Evolutionary conservation across 1,140 invertebrate species (phyloP).

Genomic region (Drosophila nasuta): DNA sequence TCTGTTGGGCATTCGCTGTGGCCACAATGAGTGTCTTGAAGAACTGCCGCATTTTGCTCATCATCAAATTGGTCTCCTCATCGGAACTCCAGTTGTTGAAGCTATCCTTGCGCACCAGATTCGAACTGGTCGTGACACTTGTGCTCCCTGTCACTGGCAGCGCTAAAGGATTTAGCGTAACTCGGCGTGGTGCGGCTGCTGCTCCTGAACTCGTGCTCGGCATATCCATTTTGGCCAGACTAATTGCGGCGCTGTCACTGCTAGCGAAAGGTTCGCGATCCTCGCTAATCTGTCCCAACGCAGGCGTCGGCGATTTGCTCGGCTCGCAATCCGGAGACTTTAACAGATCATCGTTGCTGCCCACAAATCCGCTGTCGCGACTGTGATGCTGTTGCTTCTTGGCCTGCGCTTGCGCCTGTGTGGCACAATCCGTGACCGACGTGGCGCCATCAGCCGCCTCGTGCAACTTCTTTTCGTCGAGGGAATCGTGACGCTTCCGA

Average conservation of each 20-base stretch:
- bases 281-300: constrained; percentile 74
- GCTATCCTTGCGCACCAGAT: constrained; percentile 90
- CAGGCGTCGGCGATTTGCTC: constrained; percentile 70
- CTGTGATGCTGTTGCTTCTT: constrained; percentile 87
- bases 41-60: constrained; percentile 96
- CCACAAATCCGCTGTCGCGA: constrained; percentile 94
- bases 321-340: constrained; percentile 87
- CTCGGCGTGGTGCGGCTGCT: background rate
- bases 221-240: constrained; percentile 71
- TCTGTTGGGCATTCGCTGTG: constrained; percentile 86
- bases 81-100: constrained; percentile 97
- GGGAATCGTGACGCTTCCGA: constrained; percentile 87
- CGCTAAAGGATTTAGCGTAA: background rate
- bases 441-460: constrained; percentile 68
- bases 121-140: constrained; percentile 86
- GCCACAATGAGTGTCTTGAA: constrained; percentile 94
- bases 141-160: constrained; percentile 48
- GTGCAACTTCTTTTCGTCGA: constrained; percentile 85
- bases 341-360: constrained; percentile 93
- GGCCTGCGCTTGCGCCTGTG: constrained; percentile 67
- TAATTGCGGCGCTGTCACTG: background rate
- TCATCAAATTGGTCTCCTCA: constrained; percentile 97
- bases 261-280: constrained; percentile 74
- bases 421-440: constrained; percentile 64
- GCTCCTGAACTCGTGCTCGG: constrained; percentile 57